Conservation (phyloP, 2,888 invertebrate genomes). For the Latrodectus elegans region DNA sequence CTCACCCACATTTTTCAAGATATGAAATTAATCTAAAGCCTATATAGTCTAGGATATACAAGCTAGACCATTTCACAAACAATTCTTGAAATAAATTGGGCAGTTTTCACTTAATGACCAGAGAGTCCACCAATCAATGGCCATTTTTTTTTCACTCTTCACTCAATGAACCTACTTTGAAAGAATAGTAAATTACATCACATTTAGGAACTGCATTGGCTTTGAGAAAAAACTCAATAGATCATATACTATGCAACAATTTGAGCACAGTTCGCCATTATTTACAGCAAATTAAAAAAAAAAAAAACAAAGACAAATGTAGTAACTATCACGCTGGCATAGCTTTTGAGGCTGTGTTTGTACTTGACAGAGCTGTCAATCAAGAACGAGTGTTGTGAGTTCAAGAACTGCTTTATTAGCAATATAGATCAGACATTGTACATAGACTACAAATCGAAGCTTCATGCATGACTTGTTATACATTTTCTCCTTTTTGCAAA, state of each 20-base stretch:
- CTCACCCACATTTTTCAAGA: constrained; percentile 12
- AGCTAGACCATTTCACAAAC: not conserved
- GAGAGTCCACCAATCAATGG: not conserved
- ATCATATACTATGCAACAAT: constrained; percentile 7
- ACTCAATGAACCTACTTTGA: too few relatives aligned
- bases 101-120: constrained; percentile 1
- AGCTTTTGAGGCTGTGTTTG: constrained; percentile 22
- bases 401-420: constrained; percentile 61
- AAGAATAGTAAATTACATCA: too few relatives aligned
- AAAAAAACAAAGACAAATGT: constrained; percentile 5
- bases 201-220: constrained; percentile 16
- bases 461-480: constrained; percentile 68
- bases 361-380: not conserved
- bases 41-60: not conserved
- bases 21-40: not conserved
- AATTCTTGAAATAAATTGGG: not conserved
- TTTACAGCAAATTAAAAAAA: constrained; percentile 15
- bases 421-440: constrained; percentile 59
- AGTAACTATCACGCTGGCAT: constrained; percentile 39
- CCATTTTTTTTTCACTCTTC: not conserved
- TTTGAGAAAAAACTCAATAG: constrained; percentile 6
- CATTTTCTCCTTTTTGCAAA: constrained; percentile 68
- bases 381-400: not conserved
- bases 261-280: constrained; percentile 30
- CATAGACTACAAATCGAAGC: constrained; percentile 59